Base-by-base conservation (phyloP, 2,113 vertebrate genomes). In the Dicentrarchus labrax region DNA sequence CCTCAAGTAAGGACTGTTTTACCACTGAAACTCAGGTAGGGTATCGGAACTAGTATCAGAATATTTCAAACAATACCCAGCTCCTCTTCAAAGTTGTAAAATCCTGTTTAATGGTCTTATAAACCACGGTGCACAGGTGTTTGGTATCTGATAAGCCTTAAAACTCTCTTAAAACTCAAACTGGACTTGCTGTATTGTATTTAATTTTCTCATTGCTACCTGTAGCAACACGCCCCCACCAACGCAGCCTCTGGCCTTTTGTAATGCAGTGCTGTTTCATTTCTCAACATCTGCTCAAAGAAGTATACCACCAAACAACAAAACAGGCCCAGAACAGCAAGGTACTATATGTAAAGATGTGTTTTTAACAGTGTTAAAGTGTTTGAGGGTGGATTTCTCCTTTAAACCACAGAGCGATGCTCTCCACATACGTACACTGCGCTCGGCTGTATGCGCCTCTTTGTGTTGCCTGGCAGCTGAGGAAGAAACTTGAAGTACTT, bases 401-500 rank as follows among this genome's bases (percentile, higher is more conserved):
- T 61, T 89, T 30, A 99, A 79, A 99, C 96, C 13, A 97, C 97
- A 0, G 98, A 97, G 53, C 97, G 96, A 86, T 98, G 97, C 77
- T 99, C 98, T 45, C 96, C 97, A 2, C 98, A 99, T 54, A 99
- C 97, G 0, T 99, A 99, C 82, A 99, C 96, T 10, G 98, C 97
- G 15, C 98, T 99, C 5, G 98, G 98, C 79, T 97, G 96, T 51
- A 99, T 97, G 67, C 98, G 96, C 59, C 98, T 94, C 92, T 95
- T 96, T 0, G 97, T 97, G 73, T 98, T 96, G 56, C 96, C 97
- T 0, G 97, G 97, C 72, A 99, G 95, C 90, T 95, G 96, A 11
- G 98, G 98, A 92, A 98, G 94, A 94, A 98, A 97, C 93, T 97
- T 99, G 90, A 98, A 97, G 94, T 98, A 98, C 88, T 96, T 98